Evolutionary conservation across 2,888 invertebrate species (phyloP), one percentile per base, ranked within the genome.

Genomic region (Drosophila neotestacea): DNA sequence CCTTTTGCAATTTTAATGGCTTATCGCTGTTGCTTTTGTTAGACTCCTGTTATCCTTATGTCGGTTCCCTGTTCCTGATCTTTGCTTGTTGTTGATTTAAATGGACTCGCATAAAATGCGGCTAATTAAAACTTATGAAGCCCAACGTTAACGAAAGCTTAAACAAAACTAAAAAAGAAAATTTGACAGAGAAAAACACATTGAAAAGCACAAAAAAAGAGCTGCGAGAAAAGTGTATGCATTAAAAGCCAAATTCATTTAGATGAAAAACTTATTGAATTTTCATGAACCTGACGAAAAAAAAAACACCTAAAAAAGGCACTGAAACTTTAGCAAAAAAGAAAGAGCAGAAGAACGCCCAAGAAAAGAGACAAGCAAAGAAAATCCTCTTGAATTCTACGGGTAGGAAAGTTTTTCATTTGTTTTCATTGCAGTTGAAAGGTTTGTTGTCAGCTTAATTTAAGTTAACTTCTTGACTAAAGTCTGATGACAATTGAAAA

Each of bases 41-140:
- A 11, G n/a, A 6, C 2, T 51, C 34, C 13, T 51, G 44, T 68
- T 30, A 7, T 61, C 61, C 52, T 50, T 41, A 16, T 39, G 3
- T 10, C 22, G 42, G n/a, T 34, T 38, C 28, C 41, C 6, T 54
- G 16, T 55, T 44, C 34, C 55, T 11, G 32, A 42, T 42, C 28
- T 52, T 39, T 47, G 48, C 52, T 16, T 42, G 52, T 42, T 54
- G 76, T 81, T 78, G 81, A 71, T 73, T 78, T 80, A 82, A 85
- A 83, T 73, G 68, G 73, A 75, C 70, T 81, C 74, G 85, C 87
- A 84, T 87, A 87, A 84, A 84, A 81, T 75, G 82, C 82, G 87
- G 77, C 85, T 84, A 87, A 87, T 84, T 87, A 85, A 84, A 87
- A 84, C 79, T 84, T 87, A 77, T 81, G 68, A 79, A 75, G 70